Conservation (phyloP, 2,113 vertebrate genomes). For the Pseudolaguvia tuberculata region DNA sequence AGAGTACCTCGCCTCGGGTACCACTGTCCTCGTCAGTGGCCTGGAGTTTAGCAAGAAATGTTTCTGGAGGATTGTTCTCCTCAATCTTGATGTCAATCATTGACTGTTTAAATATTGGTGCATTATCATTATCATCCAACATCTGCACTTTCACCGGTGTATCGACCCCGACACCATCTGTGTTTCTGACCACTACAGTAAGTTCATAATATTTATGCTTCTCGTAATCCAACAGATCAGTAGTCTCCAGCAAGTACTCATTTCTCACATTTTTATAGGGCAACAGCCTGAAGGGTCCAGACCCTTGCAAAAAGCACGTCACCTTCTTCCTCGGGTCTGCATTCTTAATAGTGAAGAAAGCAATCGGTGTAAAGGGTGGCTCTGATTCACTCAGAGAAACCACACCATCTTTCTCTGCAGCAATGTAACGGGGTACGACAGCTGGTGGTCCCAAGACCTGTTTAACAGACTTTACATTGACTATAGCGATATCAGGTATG, state of each 20-base stretch:
- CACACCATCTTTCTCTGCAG: slow-evolving; percentile 80
- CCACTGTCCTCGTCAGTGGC: slow-evolving; percentile 89
- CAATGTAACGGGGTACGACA: slow-evolving; percentile 86
- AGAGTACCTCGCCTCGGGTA: slow-evolving; percentile 78
- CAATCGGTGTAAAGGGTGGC: slow-evolving; percentile 83
- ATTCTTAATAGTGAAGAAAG: slow-evolving; percentile 91
- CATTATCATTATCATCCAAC: slow-evolving; percentile 92
- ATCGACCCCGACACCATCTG: slow-evolving; percentile 71
- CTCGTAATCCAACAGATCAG: slow-evolving; percentile 86
- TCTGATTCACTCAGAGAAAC: slow-evolving; percentile 89
- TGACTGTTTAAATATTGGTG: slow-evolving; percentile 83
- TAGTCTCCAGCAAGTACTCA: slow-evolving; percentile 91
- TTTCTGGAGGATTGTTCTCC: slow-evolving; percentile 88
- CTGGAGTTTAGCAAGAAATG: slow-evolving; percentile 82
- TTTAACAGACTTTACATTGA: slow-evolving; percentile 78
- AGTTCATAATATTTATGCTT: slow-evolving; percentile 79
- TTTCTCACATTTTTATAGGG: slow-evolving; percentile 84
- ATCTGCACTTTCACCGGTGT: slow-evolving; percentile 81
- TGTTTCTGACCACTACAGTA: slow-evolving; percentile 77
- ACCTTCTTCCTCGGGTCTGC: slow-evolving; percentile 76
- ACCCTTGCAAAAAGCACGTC: slow-evolving; percentile 80
- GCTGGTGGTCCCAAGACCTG: slow-evolving; percentile 78
- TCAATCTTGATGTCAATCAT: slow-evolving; percentile 84
- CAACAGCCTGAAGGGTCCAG: slow-evolving; percentile 82
- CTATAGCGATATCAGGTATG: slow-evolving; percentile 85